phyloP scores from a whole-genome alignment of 2,888 invertebrate genomes.

The Melieria picta region DNA sequence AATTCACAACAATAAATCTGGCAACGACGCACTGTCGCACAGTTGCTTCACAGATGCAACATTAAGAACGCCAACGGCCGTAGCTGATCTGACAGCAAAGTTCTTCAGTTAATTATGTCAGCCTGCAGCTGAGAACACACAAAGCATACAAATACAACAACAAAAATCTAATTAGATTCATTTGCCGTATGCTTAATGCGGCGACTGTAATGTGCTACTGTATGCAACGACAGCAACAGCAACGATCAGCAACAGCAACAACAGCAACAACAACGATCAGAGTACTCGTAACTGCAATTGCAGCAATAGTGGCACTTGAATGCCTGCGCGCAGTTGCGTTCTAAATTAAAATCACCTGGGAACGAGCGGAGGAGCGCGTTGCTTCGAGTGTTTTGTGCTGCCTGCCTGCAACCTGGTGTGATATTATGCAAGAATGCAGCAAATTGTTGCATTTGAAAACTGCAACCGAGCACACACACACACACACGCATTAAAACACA shows the following conservation, averaged over 20 bases:
- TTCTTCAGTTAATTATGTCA: background rate
- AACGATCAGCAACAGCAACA: no score
- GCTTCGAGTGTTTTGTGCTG: no score
- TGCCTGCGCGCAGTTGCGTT: slow-evolving; percentile 19
- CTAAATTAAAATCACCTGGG: slow-evolving; percentile 26
- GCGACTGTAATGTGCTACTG: background rate
- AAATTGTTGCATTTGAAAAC: slow-evolving; percentile 41
- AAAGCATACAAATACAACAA: slow-evolving; percentile 4
- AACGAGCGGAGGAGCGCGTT: background rate
- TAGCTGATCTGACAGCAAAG: background rate
- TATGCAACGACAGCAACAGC: no score
- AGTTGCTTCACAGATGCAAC: no score
- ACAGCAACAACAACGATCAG: no score
- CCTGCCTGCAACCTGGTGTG: slow-evolving; percentile 28
- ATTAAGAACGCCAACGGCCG: no score
- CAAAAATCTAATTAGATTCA: slow-evolving; percentile 29
- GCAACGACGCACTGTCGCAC: no score
- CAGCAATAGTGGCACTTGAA: background rate
- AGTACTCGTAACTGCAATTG: background rate
- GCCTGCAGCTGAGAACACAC: background rate
- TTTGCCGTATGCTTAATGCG: slow-evolving; percentile 17
- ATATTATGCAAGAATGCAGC: slow-evolving; percentile 48
- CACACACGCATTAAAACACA: slow-evolving; percentile 8
- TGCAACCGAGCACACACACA: background rate
- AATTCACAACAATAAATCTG: no score